Base-by-base conservation (phyloP, 1,140 invertebrate species). In the Micrasema longulum region DNA sequence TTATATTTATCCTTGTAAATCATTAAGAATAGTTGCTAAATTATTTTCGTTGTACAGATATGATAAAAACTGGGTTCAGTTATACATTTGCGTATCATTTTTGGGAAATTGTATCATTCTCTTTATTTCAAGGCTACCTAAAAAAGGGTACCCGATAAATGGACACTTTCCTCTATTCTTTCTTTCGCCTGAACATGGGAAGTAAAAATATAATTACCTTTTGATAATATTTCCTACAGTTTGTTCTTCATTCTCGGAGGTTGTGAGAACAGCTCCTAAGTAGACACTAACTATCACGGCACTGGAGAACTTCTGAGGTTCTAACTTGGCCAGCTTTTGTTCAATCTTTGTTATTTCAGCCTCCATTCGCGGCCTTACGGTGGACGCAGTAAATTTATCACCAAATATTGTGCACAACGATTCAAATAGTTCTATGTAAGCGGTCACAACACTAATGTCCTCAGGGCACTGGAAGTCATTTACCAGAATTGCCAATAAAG, bases 311-410 rank as follows among this genome's bases (percentile, higher is more conserved):
- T 80, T 81, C 3, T 84, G 73, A 16, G 78, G 69, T 26, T 84
- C 81, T 5, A 84, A 66, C 57, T 83, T 84, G 48, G 84, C 82
- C 75, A 85, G 78, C 77, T 80, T 83, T 48, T 80, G 79, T 72
- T 85, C 83, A 23, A 85, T 79, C 50, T 80, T 80, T 7, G 38
- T 41, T 38, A 85, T 79, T 16, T 80, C 81, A 12, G 80, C 79
- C 26, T 62, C 78, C 63, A 85, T 83, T 60, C 83, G 79, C 6
- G 80, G 79, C 62, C 77, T 82, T 12, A 85, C 41, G 53, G 85
- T 73, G 16, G 74, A 69, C 1, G 43, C 65, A 7, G 78, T 78
- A 75, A 85, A 84, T n/a, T 77, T 74, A 16, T 65, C 26, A 20
- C 81, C 80, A 70, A 84, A 84, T 53, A 71, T 55, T 10, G 52